These are phyloP conservation scores for Iselma pallidipennis DNA, from an alignment of 2,888 invertebrate species.

Conservation along the genomic window DNA sequence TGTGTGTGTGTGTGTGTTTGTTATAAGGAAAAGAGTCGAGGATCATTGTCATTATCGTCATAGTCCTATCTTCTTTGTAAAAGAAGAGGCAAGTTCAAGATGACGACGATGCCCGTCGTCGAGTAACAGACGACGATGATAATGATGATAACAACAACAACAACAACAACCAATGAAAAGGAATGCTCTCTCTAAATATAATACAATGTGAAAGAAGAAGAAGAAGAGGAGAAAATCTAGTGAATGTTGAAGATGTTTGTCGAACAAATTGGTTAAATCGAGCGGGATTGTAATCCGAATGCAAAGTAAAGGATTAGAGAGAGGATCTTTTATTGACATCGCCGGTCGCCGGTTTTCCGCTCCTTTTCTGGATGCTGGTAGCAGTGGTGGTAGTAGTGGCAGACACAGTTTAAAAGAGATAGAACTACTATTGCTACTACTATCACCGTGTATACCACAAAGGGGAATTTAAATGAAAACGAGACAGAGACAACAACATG, in stretches of 20 bases:
- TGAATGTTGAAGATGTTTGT: constrained; percentile 45
- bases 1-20: no score
- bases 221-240: neutral
- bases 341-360: constrained; percentile 26
- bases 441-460: no score
- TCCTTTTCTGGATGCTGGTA: constrained; percentile 5
- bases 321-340: constrained; percentile 48
- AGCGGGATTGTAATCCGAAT: constrained; percentile 51
- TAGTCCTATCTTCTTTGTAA: no score
- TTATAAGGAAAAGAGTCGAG: no score
- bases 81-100: no score
- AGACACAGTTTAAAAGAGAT: neutral
- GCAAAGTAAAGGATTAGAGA: constrained; percentile 52
- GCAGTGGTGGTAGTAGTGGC: neutral
- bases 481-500: no score
- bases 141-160: no score
- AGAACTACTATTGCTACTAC: no score
- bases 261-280: constrained; percentile 55
- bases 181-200: constrained; percentile 12
- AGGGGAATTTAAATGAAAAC: neutral
- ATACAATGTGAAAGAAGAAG: neutral
- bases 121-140: no score
- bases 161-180: no score
- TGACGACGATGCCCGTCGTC: no score
- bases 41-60: no score